Conservation (phyloP, 2,797 vertebrate genomes). For the Cirrhinus mrigala region DNA sequence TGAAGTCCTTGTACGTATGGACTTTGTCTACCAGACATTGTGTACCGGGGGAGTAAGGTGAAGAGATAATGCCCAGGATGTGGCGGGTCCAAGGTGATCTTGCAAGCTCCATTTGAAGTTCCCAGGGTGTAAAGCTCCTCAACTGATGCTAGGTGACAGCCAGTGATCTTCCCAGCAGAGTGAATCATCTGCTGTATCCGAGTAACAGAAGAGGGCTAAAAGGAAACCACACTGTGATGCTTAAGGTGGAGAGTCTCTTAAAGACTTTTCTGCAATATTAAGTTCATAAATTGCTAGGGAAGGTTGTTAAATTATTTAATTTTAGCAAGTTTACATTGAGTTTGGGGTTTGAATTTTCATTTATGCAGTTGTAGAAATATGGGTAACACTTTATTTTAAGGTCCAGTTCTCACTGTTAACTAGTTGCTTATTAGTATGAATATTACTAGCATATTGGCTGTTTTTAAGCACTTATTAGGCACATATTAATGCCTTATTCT, state of each 20-base stretch:
- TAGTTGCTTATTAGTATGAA: no score
- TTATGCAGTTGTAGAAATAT: not conserved
- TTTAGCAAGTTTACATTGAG: not conserved
- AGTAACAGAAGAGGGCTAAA: not conserved
- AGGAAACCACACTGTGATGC: not conserved
- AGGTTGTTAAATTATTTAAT: not conserved
- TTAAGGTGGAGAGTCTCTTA: not conserved
- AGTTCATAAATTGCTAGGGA: not conserved
- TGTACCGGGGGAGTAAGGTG: not conserved
- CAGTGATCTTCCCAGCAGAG: constrained; percentile 26
- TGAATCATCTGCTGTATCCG: not conserved
- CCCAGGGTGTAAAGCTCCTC: constrained; percentile 12
- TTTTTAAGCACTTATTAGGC: no score
- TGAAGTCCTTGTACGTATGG: not conserved
- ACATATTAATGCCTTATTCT: no score
- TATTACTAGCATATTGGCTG: no score
- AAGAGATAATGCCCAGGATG: constrained; percentile 12
- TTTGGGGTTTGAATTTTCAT: not conserved
- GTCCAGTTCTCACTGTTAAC: no score
- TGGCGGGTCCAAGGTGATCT: not conserved
- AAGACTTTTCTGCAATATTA: not conserved
- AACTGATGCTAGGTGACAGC: not conserved
- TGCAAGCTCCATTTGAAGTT: not conserved
- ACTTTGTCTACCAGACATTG: not conserved
- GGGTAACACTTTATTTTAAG: no score